Evolutionary conservation across 2,797 vertebrate genomes (phyloP).

Genomic region (Micrastur ruficollis): DNA sequence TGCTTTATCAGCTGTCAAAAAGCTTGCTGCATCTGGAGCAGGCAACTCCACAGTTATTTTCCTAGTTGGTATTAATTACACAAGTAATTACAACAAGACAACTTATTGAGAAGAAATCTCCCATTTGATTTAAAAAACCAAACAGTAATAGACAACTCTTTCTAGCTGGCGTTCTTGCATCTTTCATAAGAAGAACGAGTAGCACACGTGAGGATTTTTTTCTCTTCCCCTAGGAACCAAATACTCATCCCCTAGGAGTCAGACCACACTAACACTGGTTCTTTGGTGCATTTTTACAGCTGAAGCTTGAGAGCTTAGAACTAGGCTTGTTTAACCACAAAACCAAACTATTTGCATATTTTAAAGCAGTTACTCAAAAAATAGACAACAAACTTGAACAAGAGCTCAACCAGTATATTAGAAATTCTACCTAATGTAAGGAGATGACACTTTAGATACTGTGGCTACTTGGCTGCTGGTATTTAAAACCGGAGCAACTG

Average conservation of each 20-base stretch:
- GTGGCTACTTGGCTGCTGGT: constrained; percentile 25
- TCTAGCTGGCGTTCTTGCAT: background rate
- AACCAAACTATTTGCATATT: background rate
- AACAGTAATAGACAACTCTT: background rate
- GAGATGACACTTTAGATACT: constrained; percentile 17
- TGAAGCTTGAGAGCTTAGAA: background rate
- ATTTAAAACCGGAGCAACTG: constrained; percentile 40
- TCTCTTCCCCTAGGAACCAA: background rate
- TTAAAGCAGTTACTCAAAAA: background rate
- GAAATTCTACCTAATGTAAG: constrained; percentile 41
- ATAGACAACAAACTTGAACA: background rate
- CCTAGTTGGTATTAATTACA: constrained; percentile 24
- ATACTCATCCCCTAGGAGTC: background rate
- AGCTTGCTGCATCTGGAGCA: background rate
- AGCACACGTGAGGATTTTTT: background rate
- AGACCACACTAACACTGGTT: background rate
- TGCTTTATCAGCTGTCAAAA: background rate
- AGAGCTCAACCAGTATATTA: background rate
- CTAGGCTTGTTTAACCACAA: background rate
- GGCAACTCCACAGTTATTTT: background rate
- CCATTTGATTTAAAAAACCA: background rate
- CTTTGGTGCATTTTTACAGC: background rate
- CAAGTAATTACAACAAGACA: background rate
- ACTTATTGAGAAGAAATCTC: background rate
- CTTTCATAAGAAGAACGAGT: background rate